phyloP scores from a whole-genome alignment of 2,113 vertebrate genomes.

The Neofelis nebulosa region DNA sequence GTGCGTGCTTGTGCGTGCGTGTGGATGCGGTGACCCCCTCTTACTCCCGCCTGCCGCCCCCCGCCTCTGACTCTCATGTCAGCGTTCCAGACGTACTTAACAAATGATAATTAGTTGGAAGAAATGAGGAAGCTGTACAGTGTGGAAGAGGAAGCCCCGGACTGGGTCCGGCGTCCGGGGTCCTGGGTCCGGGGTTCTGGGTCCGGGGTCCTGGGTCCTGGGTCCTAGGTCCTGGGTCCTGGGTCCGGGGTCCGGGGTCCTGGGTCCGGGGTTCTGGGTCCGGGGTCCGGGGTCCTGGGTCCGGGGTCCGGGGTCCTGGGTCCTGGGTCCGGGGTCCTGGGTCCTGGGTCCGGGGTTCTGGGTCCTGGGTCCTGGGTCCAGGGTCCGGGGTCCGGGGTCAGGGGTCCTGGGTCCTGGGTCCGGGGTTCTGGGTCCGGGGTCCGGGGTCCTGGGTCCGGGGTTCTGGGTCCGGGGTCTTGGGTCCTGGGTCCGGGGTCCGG shows the following conservation, averaged over 20 bases:
- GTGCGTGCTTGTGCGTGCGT: background rate
- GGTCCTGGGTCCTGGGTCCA: accelerated
- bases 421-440: accelerated
- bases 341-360: accelerated
- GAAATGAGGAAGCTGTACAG: background rate
- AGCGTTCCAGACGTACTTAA: background rate
- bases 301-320: accelerated
- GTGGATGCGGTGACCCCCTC: background rate
- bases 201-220: accelerated
- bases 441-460: accelerated
- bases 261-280: accelerated
- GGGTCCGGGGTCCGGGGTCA: accelerated
- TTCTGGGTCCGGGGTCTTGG: accelerated
- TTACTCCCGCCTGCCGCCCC: accelerated
- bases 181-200: background rate
- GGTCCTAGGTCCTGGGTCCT: accelerated
- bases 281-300: accelerated
- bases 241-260: background rate
- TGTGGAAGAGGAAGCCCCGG: accelerated
- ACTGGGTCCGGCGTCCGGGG: accelerated
- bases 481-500: accelerated
- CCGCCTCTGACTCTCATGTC: background rate
- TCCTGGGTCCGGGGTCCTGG: accelerated
- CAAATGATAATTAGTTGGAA: background rate
- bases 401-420: background rate